Percentiles rank a stretch among this genome's conserved stretches.
Conservation (phyloP, 2,888 invertebrate genomes). For the Epinotia brunnichana region DNA sequence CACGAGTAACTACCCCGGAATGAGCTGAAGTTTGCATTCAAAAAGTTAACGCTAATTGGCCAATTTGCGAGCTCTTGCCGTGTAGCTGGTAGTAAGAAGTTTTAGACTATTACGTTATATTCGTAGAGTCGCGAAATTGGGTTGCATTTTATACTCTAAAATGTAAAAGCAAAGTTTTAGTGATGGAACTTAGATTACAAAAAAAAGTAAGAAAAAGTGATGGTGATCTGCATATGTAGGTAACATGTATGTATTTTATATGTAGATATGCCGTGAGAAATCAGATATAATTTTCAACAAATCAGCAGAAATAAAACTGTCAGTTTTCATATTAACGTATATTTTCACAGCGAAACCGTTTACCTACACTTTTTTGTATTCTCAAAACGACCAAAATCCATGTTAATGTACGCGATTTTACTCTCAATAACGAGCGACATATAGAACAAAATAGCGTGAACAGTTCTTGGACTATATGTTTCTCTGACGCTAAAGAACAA, state of each 20-base stretch:
- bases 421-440: neutral
- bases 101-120: conserved; percentile 9
- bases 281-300: neutral
- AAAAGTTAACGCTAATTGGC: conserved; percentile 32
- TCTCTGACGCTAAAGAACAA: neutral
- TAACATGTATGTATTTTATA: too few species aligned
- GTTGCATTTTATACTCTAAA: too few species aligned
- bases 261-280: too few species aligned
- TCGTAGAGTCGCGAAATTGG: neutral
- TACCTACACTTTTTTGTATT: neutral
- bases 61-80: conserved; percentile 26
- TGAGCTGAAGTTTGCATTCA: conserved; percentile 31
- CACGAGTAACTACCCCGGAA: conserved; percentile 15
- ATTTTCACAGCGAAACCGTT: neutral
- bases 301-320: conserved; percentile 6
- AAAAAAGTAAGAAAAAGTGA: too few species aligned
- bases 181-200: too few species aligned
- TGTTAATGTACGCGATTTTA: neutral
- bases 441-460: conserved; percentile 7
- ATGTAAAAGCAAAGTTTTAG: too few species aligned
- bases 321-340: conserved; percentile 5
- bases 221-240: too few species aligned
- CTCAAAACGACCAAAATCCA: neutral
- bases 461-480: neutral
- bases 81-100: neutral